phyloP scores from a whole-genome alignment of 1,140 invertebrate species.

The Cydia amplana region DNA sequence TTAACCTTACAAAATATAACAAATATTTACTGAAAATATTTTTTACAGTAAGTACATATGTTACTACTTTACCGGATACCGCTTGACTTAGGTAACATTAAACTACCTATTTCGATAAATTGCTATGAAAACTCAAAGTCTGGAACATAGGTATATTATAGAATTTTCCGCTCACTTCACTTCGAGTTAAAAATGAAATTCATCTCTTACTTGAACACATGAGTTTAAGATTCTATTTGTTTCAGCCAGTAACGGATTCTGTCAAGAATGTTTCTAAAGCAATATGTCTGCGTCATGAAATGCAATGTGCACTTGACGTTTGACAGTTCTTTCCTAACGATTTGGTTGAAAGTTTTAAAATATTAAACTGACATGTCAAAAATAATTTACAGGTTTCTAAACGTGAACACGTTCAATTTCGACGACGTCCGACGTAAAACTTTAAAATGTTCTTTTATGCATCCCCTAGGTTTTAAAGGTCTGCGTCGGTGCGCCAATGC shows the following conservation, averaged over 20 bases:
- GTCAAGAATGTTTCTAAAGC: slow-evolving; percentile 6
- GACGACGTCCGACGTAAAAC: too few species aligned
- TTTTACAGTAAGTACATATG: too few species aligned
- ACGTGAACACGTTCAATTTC: too few species aligned
- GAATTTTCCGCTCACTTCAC: slow-evolving; percentile 1
- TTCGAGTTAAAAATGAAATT: not conserved
- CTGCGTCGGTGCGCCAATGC: too few species aligned
- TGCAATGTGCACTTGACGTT: not conserved
- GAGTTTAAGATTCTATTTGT: slow-evolving; percentile 16
- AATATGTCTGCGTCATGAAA: slow-evolving; percentile 12
- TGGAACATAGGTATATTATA: not conserved
- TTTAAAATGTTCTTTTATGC: too few species aligned
- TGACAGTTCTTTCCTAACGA: slow-evolving; percentile 13
- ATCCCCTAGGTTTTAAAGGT: too few species aligned
- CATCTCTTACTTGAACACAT: not conserved
- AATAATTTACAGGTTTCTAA: too few species aligned
- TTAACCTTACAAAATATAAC: too few species aligned
- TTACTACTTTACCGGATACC: not conserved
- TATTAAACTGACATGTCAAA: too few species aligned
- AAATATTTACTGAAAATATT: too few species aligned
- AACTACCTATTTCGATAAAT: not conserved
- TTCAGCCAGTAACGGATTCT: not conserved
- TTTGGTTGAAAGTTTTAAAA: not conserved
- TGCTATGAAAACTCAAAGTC: not conserved
- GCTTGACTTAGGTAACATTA: not conserved